phyloP scores from a whole-genome alignment of 2,797 vertebrate species.

The Spatula clypeata region DNA sequence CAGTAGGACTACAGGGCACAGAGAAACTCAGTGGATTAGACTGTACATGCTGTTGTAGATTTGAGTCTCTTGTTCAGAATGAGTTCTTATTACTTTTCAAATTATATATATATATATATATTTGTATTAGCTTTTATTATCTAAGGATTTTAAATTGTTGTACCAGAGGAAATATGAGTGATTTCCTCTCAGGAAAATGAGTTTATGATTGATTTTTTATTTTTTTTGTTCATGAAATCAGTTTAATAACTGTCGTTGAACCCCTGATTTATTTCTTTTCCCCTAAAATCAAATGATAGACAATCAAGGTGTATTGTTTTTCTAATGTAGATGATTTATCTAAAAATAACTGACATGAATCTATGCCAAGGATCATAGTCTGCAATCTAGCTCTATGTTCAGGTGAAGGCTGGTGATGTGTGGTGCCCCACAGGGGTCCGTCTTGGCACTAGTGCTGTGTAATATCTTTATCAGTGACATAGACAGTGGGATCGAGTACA shows the following conservation, averaged over 20 bases:
- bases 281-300: background rate
- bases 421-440: too few species aligned
- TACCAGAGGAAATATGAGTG: background rate
- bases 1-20: background rate
- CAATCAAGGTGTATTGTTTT: background rate
- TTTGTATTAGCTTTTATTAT: background rate
- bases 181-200: too few species aligned
- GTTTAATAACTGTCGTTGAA: rapidly evolving
- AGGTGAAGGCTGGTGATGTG: too few species aligned
- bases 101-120: background rate
- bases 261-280: background rate
- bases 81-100: conserved; percentile 1
- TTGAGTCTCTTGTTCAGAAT: background rate
- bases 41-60: background rate
- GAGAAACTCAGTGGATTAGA: background rate
- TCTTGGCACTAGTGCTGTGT: too few species aligned
- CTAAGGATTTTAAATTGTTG: background rate
- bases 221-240: too few species aligned
- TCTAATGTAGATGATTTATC: background rate
- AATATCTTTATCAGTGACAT: too few species aligned
- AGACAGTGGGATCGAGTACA: too few species aligned
- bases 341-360: background rate
- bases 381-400: too few species aligned
- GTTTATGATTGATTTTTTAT: background rate
- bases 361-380: too few species aligned